Conservation (phyloP, 2,113 vertebrate genomes). For the Oreotragus oreotragus region DNA sequence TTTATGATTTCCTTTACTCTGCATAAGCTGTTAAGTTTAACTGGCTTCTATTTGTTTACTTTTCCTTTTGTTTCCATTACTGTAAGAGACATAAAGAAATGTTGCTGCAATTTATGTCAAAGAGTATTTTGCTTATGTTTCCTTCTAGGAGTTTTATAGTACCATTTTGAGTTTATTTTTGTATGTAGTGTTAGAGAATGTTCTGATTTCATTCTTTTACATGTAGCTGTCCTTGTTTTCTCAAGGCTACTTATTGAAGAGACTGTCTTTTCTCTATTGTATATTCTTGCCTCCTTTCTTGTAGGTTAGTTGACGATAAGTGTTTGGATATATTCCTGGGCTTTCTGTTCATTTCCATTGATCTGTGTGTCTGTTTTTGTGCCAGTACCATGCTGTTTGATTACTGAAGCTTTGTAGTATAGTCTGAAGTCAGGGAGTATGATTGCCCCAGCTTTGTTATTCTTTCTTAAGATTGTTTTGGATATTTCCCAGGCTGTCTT, state of each 20-base stretch:
- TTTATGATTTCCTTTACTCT: neutral
- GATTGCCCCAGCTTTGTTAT: neutral
- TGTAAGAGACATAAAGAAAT: neutral
- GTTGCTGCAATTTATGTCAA: neutral
- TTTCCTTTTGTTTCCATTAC: neutral
- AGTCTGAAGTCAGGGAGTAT: neutral
- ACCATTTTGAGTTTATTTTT: neutral
- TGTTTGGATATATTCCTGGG: neutral
- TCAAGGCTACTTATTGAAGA: neutral
- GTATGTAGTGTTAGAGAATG: neutral
- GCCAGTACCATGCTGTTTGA: neutral
- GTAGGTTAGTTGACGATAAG: neutral
- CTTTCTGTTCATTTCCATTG: neutral
- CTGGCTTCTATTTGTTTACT: neutral
- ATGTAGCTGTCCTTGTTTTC: neutral
- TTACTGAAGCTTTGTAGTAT: neutral
- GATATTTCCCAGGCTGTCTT: neutral
- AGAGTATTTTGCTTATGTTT: neutral
- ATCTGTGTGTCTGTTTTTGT: neutral
- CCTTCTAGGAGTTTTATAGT: neutral
- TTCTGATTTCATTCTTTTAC: neutral
- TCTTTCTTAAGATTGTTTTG: neutral
- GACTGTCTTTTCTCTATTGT: neutral
- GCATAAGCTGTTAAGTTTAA: neutral
- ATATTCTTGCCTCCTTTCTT: neutral